Base-by-base conservation (phyloP, 2,888 invertebrate genomes). In the Gibbula magus region DNA sequence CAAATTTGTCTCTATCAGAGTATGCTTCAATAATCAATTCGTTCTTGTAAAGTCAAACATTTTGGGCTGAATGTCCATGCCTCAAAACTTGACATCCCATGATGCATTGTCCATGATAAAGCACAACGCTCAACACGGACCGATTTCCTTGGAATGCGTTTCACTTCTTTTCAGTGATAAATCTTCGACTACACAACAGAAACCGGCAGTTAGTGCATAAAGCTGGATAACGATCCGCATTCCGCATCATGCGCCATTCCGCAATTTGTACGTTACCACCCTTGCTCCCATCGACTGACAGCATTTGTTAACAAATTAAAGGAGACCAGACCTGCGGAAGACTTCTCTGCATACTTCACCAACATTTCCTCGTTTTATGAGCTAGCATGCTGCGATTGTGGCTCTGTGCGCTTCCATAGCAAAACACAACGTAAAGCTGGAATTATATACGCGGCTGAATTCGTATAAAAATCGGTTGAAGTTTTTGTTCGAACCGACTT, bases 181-280 rank as follows among this genome's bases (percentile, higher is more conserved):
- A 51, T 74, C 52, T 45, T 45, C 52, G 29, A 18, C 13, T 18
- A 51, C 22, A 20, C 51, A 74, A 16, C 51, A n/a, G 45, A 61
- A 10, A 25, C 25, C 18, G 25, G 29, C 29, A 61, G 18, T 18
- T 29, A 61, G 61, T 61, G 61, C 61, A 61, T 61, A 5, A 25
- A 29, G 61, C 61, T 25, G 16, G 22, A 3, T 61, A 61, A 25
- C 13, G 61, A 61, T 61, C 61, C 61, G n/a, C 25, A 61, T 61
- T 61, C 61, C 16, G 8, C 22, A 25, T 25, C 61, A 61, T 29
- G 29, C 29, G 61, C 61, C 61, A 61, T 22, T 61, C 61, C 61
- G 61, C 61, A 61, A 61, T 61, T 61, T 61, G 61, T 29, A 61
- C 29, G 25, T 29, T 61, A 61, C 61, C 61, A 29, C 61, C 61